Base-by-base conservation (phyloP, 2,888 invertebrate species). In the Caenorhabditis wallacei region DNA sequence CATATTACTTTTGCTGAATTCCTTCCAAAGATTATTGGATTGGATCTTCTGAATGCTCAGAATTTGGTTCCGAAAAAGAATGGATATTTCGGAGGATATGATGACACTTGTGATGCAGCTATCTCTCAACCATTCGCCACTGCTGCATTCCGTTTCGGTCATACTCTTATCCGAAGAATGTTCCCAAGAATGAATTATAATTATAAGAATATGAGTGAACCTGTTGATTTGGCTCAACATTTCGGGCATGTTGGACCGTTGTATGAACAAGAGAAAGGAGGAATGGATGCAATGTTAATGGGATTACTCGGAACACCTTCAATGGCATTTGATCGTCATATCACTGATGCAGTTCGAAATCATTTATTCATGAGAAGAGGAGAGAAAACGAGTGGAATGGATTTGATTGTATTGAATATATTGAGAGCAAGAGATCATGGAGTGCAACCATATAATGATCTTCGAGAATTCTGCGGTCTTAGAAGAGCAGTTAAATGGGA, bases 311-410 rank as follows among this genome's bases (percentile, higher is more conserved):
- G 91, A 53, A 91, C 91, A 20, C 90, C 90, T n/a, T 90, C 89
- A 8, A 91, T 91, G 91, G 91, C 91, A 11, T 91, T 91, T 72
- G 91, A 91, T 70, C 78, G 91, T 56, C 90, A 91, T 75, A 91
- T 91, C 59, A 91, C 90, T 1, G 86, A 85, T 35, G 92, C 91
- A 10, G 88, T 92, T 26, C 68, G 92, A 51, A 90, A 97, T 93
- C 97, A 97, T 93, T 93, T 97, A 70, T 97, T 97, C 92, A 97
- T 97, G 92, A 95, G 96, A 94, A 83, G 90, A 18, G 95, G 95
- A 84, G 95, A 96, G 85, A 96, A 96, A 0, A 96, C 96, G 93
- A 97, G 97, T 0, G 97, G 97, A 10, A 94, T 97, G 86, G 97
- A 97, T 93, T 93, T 97, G 70, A 95, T 97, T 30, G 93, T 97